Percentiles rank a stretch among this genome's conserved stretches.
phyloP scores from a whole-genome alignment of 2,113 vertebrate genomes.

The Phycodurus eques region DNA sequence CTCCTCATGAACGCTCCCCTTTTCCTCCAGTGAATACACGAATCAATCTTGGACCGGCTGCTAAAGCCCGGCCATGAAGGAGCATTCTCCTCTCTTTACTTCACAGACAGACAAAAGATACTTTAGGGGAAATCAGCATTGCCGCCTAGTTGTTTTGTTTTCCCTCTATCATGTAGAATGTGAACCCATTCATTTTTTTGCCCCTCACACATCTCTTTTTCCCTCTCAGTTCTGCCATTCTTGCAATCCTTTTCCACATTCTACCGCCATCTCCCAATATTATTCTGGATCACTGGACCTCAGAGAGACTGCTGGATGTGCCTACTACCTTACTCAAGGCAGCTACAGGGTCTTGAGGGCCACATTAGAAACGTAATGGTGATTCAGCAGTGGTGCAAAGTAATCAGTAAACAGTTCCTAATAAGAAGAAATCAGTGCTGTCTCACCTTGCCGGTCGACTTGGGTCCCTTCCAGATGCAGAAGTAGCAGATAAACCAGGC shows the following conservation, averaged over 20 bases:
- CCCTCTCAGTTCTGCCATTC: slow-evolving; percentile 56
- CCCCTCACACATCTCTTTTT: slow-evolving; percentile 75
- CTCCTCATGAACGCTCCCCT: slow-evolving; percentile 92
- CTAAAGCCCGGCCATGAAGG: slow-evolving; percentile 81
- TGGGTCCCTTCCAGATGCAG: slow-evolving; percentile 99
- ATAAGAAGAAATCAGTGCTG: neutral
- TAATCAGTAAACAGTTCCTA: neutral
- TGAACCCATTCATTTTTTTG: slow-evolving; percentile 70
- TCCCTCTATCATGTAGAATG: slow-evolving; percentile 74
- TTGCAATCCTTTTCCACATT: slow-evolving; percentile 59
- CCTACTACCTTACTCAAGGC: slow-evolving; percentile 19
- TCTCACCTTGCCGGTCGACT: slow-evolving; percentile 97
- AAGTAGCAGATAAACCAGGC: slow-evolving; percentile 99
- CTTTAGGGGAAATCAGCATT: slow-evolving; percentile 85
- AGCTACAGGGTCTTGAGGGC: slow-evolving; percentile 17
- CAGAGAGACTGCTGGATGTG: slow-evolving; percentile 68
- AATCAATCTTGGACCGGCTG: slow-evolving; percentile 81
- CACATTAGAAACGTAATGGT: slow-evolving; percentile 20
- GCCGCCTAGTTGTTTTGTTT: slow-evolving; percentile 76
- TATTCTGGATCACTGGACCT: slow-evolving; percentile 82
- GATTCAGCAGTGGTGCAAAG: neutral
- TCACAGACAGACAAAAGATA: slow-evolving; percentile 85
- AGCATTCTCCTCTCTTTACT: slow-evolving; percentile 81
- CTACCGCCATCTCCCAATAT: slow-evolving; percentile 64
- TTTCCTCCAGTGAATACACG: slow-evolving; percentile 87